Percentiles rank a stretch among this genome's conserved stretches.
Evolutionary conservation across 2,888 invertebrate species (phyloP).

Genomic region (Boloria selene): DNA sequence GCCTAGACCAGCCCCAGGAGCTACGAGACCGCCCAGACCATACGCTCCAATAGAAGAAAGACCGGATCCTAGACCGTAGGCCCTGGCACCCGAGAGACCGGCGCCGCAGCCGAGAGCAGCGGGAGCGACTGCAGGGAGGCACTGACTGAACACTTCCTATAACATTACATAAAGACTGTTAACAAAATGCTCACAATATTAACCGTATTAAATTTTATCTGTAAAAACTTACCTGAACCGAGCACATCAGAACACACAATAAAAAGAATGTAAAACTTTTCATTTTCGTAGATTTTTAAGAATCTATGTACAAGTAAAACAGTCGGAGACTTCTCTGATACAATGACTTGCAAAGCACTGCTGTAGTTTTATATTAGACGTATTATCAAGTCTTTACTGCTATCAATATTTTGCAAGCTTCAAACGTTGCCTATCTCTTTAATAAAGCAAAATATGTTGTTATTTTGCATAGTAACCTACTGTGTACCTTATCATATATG

Average conservation of each 20-base stretch:
- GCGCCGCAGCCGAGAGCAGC: neutral
- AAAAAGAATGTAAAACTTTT: neutral
- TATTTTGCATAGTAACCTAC: conserved; percentile 8
- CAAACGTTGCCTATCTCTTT: neutral
- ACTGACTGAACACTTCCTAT: neutral
- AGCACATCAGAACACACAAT: neutral
- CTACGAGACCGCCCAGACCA: no score
- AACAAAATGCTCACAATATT: no score
- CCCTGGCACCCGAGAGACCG: neutral
- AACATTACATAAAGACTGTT: neutral
- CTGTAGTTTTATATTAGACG: conserved; percentile 1
- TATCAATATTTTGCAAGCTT: conserved; percentile 4
- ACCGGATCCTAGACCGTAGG: neutral
- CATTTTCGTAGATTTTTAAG: neutral
- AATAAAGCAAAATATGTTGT: neutral
- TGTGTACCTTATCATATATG: neutral
- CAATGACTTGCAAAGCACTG: neutral
- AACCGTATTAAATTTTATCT: neutral
- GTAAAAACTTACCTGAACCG: neutral
- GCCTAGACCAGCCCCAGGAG: no score
- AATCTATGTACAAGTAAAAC: neutral
- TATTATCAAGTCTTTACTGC: neutral
- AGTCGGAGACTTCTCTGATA: neutral
- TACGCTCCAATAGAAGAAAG: neutral
- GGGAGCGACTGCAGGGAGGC: neutral